These are phyloP conservation scores for Prosapia bicincta DNA, from an alignment of 2,888 invertebrate genomes.

Conservation along the genomic window DNA sequence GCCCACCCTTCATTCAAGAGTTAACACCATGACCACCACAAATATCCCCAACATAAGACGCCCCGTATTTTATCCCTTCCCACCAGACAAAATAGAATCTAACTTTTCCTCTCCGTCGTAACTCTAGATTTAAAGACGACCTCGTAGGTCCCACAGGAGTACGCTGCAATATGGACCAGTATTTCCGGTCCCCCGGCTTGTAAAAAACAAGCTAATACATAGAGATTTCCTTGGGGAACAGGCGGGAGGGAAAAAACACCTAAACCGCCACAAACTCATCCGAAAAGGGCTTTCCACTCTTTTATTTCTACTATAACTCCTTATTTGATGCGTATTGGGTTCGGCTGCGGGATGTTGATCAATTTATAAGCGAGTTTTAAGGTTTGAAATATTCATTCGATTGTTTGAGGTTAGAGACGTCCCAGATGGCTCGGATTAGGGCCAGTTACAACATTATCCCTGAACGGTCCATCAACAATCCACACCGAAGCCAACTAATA, in stretches of 20 bases:
- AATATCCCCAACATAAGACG: neutral
- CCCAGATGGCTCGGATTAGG: neutral
- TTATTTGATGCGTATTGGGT: neutral
- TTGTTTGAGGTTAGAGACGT: neutral
- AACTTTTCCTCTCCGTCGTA: neutral
- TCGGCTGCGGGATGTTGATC: neutral
- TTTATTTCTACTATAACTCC: neutral
- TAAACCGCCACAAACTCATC: neutral
- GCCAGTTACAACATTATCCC: neutral
- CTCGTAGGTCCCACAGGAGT: neutral
- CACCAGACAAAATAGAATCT: neutral
- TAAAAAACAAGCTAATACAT: constrained; percentile 2
- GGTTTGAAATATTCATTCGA: neutral
- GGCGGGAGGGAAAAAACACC: neutral
- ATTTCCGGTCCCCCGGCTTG: neutral
- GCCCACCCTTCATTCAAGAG: neutral
- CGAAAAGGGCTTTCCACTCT: neutral
- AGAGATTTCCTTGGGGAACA: neutral
- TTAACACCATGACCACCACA: neutral
- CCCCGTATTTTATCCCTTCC: neutral
- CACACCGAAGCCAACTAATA: neutral
- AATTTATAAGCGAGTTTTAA: neutral
- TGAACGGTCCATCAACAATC: neutral
- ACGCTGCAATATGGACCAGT: neutral
- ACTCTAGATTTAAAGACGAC: constrained; percentile 2